Evolutionary conservation across 2,888 invertebrate genomes (phyloP).

Genomic region (Xanthorhoe designata): DNA sequence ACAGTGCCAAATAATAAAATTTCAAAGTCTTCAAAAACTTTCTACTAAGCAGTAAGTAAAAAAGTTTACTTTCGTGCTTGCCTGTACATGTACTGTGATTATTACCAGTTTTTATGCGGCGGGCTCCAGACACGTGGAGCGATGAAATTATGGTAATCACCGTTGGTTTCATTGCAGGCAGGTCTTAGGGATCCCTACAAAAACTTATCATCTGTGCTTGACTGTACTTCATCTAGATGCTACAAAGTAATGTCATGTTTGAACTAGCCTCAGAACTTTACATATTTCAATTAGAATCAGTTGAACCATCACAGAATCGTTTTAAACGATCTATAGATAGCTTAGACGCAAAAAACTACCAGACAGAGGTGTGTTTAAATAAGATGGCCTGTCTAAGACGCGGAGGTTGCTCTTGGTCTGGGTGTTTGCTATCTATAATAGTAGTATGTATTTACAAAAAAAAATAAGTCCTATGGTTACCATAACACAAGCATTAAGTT

Average conservation of each 20-base stretch:
- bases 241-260: conserved; percentile 26
- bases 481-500: no score
- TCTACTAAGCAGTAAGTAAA: background rate
- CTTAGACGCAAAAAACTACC: no score
- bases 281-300: no score
- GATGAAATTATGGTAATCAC: conserved; percentile 85
- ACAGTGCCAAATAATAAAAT: no score
- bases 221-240: conserved; percentile 42
- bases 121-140: conserved; percentile 80
- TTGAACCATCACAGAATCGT: no score
- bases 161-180: conserved; percentile 71
- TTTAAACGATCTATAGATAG: no score
- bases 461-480: no score
- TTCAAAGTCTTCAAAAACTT: background rate
- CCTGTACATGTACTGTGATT: conserved; percentile 76
- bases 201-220: conserved; percentile 35
- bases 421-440: no score
- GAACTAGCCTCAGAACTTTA: conserved; percentile 26
- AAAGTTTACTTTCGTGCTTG: conserved; percentile 45
- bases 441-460: no score
- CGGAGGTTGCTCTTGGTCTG: no score
- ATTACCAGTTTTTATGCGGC: conserved; percentile 80
- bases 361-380: no score
- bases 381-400: no score
- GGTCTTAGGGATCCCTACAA: conserved; percentile 66